phyloP scores from a whole-genome alignment of 2,888 invertebrate species.

The Pollenia amentaria region DNA sequence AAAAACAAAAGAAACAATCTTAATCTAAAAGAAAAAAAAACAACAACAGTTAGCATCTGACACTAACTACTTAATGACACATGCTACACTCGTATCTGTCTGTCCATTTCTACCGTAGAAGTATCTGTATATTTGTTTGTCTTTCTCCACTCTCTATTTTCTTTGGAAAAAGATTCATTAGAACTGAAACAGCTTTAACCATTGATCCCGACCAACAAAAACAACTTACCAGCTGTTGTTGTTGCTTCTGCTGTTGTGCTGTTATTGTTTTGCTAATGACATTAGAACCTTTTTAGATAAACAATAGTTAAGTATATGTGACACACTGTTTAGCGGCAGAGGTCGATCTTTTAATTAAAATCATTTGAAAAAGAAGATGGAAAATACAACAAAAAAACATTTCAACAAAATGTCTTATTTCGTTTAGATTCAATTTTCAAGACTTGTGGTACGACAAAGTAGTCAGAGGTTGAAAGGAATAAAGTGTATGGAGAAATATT shows the following conservation, averaged over 20 bases:
- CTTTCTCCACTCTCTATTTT: slow-evolving; percentile 37
- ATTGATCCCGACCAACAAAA: background rate
- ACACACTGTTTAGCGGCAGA: slow-evolving; percentile 52
- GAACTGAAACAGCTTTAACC: slow-evolving; percentile 4
- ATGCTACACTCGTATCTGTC: slow-evolving; percentile 60
- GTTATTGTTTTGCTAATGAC: slow-evolving; percentile 57
- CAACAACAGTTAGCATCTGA: slow-evolving; percentile 69
- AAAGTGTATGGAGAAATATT: background rate
- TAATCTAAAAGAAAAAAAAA: background rate
- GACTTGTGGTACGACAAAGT: background rate
- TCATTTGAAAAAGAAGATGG: slow-evolving; percentile 43
- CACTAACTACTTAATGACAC: slow-evolving; percentile 73
- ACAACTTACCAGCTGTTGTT: slow-evolving; percentile 30
- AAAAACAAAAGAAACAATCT: slow-evolving; percentile 2
- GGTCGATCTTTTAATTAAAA: slow-evolving; percentile 72
- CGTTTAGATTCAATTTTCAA: slow-evolving; percentile 32
- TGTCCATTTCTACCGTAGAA: background rate
- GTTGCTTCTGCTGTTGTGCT: slow-evolving; percentile 12
- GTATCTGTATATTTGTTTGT: slow-evolving; percentile 1
- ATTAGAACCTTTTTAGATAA: slow-evolving; percentile 66
- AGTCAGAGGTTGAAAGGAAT: slow-evolving; percentile 34
- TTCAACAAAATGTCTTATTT: slow-evolving; percentile 64
- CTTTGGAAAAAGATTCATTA: background rate
- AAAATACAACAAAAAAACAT: background rate
- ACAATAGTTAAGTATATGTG: slow-evolving; percentile 60